These are phyloP conservation scores for Chromobotia macracanthus DNA, from an alignment of 2,797 vertebrate genomes.

Conservation along the genomic window DNA sequence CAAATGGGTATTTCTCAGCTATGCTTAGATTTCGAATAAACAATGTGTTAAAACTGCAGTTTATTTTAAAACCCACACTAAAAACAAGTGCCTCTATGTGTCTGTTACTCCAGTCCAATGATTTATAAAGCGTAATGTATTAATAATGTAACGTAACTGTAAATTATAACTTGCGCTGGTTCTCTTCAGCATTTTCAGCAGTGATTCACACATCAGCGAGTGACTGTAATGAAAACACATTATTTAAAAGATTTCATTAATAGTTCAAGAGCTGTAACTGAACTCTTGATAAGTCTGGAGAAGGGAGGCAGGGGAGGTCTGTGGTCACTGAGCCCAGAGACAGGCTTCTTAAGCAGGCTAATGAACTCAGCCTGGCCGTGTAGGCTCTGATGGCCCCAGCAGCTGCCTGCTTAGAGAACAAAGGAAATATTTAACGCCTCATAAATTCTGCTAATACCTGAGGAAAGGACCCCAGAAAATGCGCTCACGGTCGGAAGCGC, in stretches of 20 bases:
- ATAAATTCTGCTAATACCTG: conserved; percentile 95
- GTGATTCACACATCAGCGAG: conserved; percentile 19
- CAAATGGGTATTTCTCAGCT: too few relatives aligned
- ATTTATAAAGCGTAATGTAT: neutral
- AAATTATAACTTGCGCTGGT: conserved; percentile 11
- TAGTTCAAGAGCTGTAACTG: conserved; percentile 40
- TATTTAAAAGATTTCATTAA: conserved; percentile 44
- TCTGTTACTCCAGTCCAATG: neutral
- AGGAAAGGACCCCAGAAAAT: conserved; percentile 39
- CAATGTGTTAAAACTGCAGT: too few relatives aligned
- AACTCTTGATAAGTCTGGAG: conserved; percentile 37
- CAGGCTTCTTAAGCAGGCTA: conserved; percentile 53
- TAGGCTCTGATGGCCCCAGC: conserved; percentile 88
- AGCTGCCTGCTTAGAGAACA: conserved; percentile 92
- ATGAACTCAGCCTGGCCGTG: conserved; percentile 80
- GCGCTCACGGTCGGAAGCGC: conserved; percentile 31
- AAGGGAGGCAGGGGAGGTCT: conserved; percentile 36
- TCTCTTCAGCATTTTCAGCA: conserved; percentile 15
- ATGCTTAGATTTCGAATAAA: neutral
- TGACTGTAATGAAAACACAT: conserved; percentile 36
- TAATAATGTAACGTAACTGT: conserved; percentile 3
- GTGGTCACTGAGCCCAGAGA: conserved; percentile 42
- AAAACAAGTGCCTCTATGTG: too few relatives aligned
- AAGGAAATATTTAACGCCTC: conserved; percentile 99
- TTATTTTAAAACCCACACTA: too few relatives aligned